Base-by-base conservation (phyloP, 2,888 invertebrate species). In the Dolichomitus sp. region DNA sequence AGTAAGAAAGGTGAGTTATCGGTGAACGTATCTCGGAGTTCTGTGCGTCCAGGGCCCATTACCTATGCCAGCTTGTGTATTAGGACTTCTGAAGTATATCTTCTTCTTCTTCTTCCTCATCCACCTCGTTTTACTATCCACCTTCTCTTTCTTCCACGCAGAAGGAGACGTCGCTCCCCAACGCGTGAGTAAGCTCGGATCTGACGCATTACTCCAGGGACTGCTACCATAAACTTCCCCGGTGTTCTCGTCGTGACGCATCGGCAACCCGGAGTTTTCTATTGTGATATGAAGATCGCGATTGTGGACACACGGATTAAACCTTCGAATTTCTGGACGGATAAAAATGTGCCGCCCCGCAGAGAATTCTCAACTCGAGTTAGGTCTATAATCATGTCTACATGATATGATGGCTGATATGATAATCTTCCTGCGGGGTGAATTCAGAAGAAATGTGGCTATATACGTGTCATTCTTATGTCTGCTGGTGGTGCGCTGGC, bases 1-100 rank as follows among this genome's bases (percentile, higher is more conserved):
- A 40, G 61, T 11, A 23, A 80, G 83, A 83, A 80, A 83, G 83
- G 73, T 83, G 76, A 77, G 83, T 80, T 80, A 83, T 83, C 83
- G 69, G 23, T 63, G 77, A 69, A 80, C 80, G 73, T 80, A 83
- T 83, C 83, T 78, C 54, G 63, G 61, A 33, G 45, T 45, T 59
- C 48, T 27, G 57, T 68, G 57, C 50, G 37, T 69, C 63, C 72
- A 37, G 69, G 73, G 61, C 17, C 50, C 74, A 80, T 77, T 69
- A 77, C 80, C 73, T 68, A 57, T 83, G 73, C 61, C 59, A 50
- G 59, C 63, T 68, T 69, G 73, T 69, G 83, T 80, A 83, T 83
- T 80, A 74, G 75, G 70, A 66, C 70, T 61, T 37, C 19, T 17
- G 61, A 70, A 52, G 76, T 42, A 75, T 76, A 72, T 80, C 66